Conservation (phyloP, 1,140 invertebrate genomes). For the Leptoteleia sp. region DNA sequence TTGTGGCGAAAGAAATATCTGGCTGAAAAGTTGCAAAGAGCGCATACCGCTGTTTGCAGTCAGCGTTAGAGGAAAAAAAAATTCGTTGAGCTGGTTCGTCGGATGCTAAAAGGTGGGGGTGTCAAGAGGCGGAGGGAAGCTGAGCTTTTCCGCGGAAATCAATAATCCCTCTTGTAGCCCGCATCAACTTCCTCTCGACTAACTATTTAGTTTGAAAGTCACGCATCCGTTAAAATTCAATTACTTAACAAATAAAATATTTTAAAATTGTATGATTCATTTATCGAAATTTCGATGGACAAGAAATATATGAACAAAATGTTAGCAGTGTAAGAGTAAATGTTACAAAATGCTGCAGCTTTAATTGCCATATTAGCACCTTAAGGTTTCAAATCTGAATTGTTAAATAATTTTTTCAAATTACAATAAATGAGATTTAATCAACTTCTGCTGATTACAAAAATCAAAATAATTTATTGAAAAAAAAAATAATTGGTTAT, state of each 20-base stretch:
- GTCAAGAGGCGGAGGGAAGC: slow-evolving; percentile 69
- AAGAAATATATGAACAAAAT: no score
- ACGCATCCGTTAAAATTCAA: slow-evolving; percentile 34
- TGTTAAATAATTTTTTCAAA: no score
- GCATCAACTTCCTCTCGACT: slow-evolving; percentile 47
- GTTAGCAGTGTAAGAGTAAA: no score
- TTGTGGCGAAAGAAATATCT: slow-evolving; percentile 61
- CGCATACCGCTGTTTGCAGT: slow-evolving; percentile 56
- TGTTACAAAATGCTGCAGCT: no score
- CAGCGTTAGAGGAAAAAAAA: slow-evolving; percentile 57
- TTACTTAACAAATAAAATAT: slow-evolving; percentile 37
- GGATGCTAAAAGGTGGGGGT: slow-evolving; percentile 53
- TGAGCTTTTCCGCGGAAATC: slow-evolving; percentile 76
- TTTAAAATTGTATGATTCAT: no score
- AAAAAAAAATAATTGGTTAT: no score
- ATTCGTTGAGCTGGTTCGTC: slow-evolving; percentile 61
- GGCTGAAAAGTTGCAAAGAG: slow-evolving; percentile 64
- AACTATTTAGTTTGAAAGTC: slow-evolving; percentile 44
- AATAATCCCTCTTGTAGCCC: slow-evolving; percentile 73
- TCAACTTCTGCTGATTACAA: no score
- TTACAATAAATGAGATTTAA: no score
- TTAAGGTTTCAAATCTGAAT: no score
- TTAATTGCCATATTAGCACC: no score
- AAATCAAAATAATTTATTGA: no score
- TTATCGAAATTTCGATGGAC: no score